Conservation (phyloP, 2,113 vertebrate genomes). For the Sprattus sprattus region DNA sequence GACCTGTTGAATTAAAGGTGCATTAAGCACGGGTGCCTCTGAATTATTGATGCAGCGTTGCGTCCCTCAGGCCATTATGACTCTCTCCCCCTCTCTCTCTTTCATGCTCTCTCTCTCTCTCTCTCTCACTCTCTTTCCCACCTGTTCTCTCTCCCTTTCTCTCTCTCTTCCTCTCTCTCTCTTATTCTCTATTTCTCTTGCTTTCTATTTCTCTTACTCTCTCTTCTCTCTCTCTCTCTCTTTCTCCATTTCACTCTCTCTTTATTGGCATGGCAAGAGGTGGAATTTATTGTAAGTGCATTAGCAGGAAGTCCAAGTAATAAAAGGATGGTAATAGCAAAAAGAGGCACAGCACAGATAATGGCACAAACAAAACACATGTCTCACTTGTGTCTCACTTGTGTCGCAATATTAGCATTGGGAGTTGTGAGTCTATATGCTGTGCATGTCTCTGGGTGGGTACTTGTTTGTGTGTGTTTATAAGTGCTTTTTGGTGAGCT, state of each 20-base stretch:
- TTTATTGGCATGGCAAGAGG: background rate
- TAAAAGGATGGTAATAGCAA: background rate
- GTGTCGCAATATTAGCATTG: background rate
- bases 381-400: background rate
- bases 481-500: background rate
- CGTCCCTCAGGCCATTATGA: conserved; percentile 61
- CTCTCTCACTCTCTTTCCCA: background rate
- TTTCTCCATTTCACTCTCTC: background rate
- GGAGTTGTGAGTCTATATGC: background rate
- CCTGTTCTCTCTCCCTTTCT: background rate
- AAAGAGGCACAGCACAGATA: background rate
- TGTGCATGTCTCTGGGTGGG: background rate
- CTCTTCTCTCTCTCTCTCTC: too few relatives aligned
- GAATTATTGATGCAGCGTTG: conserved; percentile 70
- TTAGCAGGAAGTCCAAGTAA: background rate
- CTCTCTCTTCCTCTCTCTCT: background rate
- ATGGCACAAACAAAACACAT: background rate
- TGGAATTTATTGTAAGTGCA: background rate
- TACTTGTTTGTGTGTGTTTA: background rate
- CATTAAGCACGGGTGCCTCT: conserved; percentile 66
- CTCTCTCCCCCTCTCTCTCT: conserved; percentile 46
- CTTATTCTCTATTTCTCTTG: conserved; percentile 29
- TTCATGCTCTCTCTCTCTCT: conserved; percentile 49
- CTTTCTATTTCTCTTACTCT: background rate
- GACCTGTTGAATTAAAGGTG: conserved; percentile 72